Evolutionary conservation across 2,113 vertebrate genomes (phyloP).

Genomic region (mouse (Mus musculus)): DNA sequence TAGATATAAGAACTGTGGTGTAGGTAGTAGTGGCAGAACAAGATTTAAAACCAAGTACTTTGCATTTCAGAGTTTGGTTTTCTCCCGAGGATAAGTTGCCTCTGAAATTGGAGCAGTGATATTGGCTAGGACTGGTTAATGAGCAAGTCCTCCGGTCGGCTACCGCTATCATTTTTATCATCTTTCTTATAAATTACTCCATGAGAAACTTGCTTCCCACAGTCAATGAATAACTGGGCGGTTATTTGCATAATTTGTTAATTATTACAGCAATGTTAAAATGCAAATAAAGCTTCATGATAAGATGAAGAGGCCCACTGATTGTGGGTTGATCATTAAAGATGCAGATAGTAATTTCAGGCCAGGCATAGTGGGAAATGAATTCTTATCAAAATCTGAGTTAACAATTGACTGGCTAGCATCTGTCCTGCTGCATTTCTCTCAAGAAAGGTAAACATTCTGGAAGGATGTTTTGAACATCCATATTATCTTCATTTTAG

Average conservation of each 20-base stretch:
- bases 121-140: neutral
- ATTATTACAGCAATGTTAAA: conserved; percentile 64
- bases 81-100: neutral
- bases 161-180: neutral
- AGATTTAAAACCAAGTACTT: neutral
- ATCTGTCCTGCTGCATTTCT: neutral
- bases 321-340: conserved; percentile 57
- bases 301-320: conserved; percentile 40
- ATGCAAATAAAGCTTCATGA: conserved; percentile 24
- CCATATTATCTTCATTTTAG: neutral
- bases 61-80: conserved; percentile 29
- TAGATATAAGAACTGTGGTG: neutral
- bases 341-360: conserved; percentile 52
- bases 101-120: neutral
- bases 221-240: conserved; percentile 54
- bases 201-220: conserved; percentile 27
- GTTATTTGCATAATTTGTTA: conserved; percentile 62
- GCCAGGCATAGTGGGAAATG: conserved; percentile 5
- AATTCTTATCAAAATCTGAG: conserved; percentile 51
- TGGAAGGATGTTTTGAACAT: neutral
- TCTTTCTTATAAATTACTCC: conserved; percentile 6
- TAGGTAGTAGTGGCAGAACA: neutral
- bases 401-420: conserved; percentile 45
- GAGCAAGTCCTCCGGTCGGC: neutral
- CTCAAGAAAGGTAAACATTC: neutral